Base-by-base conservation (phyloP, 2,113 vertebrate species). In the Tyrannus savana region DNA sequence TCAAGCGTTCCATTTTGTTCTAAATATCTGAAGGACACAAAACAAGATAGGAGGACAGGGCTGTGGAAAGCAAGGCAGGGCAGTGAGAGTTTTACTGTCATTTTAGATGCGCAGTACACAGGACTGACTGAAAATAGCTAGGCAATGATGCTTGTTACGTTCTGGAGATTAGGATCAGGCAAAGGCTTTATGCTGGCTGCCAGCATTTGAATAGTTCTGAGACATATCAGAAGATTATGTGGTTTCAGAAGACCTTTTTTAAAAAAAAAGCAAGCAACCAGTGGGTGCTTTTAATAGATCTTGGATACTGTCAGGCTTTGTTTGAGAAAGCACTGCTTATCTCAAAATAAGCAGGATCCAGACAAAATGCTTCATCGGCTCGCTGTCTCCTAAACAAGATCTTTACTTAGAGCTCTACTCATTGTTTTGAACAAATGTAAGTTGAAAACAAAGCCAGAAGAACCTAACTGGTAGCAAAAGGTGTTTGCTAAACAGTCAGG, bases 191-290 rank as follows among this genome's bases (percentile, higher is more conserved):
- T 56, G 59, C 42, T 94, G 56, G 55, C 59, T 93, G 95, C 93
- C 95, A 96, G 72, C 50, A 69, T 63, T 46, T 67, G 88, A 94
- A 93, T 37, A 84, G 82, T 52, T 95, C 30, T 71, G 79, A 96
- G 85, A 88, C 84, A 67, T 88, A 94, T 89, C 89, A 95, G 76
- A 96, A 90, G 91, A 94, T 87, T 67, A 85, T 15, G 59, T 19
- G 84, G 77, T 77, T 93, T 75, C 56, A 96, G 67, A 35, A 91
- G 55, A 90, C 46, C 30, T 73, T 76, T 78, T 52, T 56, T 13
- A 46, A 56, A 52, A 75, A 71, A 64, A 14, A 17, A 49, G 50
- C 25, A 52, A 28, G 25, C 25, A 52, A 21, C 19, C 44, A 64
- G 24, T 47, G 62, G 27, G 46, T 73, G 59, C 84, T 90, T 95